phyloP scores from a whole-genome alignment of 2,113 vertebrate genomes.

The Megaceryle torquata region DNA sequence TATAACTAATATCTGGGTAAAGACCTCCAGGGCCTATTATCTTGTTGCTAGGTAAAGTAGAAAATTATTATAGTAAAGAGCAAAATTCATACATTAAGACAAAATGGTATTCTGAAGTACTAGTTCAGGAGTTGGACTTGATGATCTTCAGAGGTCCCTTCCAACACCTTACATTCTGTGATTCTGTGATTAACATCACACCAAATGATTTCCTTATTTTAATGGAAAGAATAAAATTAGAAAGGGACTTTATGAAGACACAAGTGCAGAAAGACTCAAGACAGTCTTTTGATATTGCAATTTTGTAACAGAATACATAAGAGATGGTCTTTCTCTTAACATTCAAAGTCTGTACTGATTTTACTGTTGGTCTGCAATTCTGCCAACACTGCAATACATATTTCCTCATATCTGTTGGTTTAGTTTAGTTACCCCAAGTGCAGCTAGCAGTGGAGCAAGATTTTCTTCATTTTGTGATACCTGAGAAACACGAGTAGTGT shows the following conservation, averaged over 20 bases:
- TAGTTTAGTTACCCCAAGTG: background rate
- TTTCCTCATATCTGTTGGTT: background rate
- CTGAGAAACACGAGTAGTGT: background rate
- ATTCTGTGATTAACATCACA: background rate
- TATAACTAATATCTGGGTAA: background rate
- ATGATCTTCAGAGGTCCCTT: too few relatives aligned
- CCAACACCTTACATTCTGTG: too few relatives aligned
- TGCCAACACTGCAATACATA: background rate
- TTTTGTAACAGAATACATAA: background rate
- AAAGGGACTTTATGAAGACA: background rate
- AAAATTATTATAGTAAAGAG: background rate
- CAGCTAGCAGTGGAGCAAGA: background rate
- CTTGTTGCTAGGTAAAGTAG: background rate
- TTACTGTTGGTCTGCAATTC: background rate
- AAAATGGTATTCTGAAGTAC: background rate
- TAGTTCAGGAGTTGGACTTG: too few relatives aligned
- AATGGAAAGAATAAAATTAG: background rate
- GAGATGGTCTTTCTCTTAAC: background rate
- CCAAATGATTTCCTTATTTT: background rate
- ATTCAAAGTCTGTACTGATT: background rate
- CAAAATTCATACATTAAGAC: background rate
- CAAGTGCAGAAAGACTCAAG: background rate
- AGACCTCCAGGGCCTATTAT: background rate
- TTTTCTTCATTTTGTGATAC: background rate
- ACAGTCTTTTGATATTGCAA: background rate